Percentiles rank a stretch among this genome's conserved stretches.
Evolutionary conservation across 2,888 invertebrate species (phyloP).

Genomic region (Brachyptera risi): DNA sequence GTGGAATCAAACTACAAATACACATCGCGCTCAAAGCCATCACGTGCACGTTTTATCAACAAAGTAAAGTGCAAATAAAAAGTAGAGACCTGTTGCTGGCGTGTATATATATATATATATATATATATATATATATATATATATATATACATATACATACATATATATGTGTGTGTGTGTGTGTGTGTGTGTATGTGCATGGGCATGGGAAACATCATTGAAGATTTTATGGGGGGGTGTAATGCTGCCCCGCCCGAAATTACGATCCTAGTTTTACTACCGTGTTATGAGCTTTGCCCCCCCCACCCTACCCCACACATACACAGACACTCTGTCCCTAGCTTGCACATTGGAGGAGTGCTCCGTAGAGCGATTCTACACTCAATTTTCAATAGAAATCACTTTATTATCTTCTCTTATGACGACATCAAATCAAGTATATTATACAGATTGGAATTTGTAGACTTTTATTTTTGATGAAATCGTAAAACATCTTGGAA

Average conservation of each 20-base stretch:
- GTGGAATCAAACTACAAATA: too few species aligned
- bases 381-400: conserved; percentile 23
- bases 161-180: too few species aligned
- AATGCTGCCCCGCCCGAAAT: conserved; percentile 26
- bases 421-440: conserved; percentile 4
- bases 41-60: too few species aligned
- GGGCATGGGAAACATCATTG: not conserved
- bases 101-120: too few species aligned
- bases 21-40: too few species aligned
- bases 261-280: conserved; percentile 31
- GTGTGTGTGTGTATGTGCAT: too few species aligned
- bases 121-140: too few species aligned
- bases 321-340: not conserved
- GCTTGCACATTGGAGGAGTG: too few species aligned
- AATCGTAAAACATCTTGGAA: too few species aligned
- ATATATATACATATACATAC: too few species aligned
- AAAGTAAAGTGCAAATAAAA: conserved; percentile 17
- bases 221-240: conserved; percentile 24
- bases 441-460: too few species aligned
- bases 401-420: conserved; percentile 16
- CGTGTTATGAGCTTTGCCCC: conserved; percentile 25
- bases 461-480: too few species aligned
- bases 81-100: conserved; percentile 21
- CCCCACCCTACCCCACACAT: not conserved
- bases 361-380: not conserved